phyloP scores from a whole-genome alignment of 1,140 invertebrate species.

The Eupeodes corollae region DNA sequence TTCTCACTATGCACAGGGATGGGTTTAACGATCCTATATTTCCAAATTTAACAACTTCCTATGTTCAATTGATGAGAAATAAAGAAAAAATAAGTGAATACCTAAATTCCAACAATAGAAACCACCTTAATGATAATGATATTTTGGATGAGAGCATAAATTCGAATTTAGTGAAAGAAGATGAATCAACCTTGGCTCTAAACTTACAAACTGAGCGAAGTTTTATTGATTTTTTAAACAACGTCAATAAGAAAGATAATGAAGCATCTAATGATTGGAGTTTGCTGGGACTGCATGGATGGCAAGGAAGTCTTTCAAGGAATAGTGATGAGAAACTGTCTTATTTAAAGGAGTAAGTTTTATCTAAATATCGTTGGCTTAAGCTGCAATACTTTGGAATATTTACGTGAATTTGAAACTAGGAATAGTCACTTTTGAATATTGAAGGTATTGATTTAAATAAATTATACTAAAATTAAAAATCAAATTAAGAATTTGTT shows the following conservation, averaged over 20 bases:
- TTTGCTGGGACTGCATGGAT: slow-evolving; percentile 22
- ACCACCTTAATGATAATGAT: slow-evolving; percentile 1
- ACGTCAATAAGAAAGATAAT: neutral
- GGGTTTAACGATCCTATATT: slow-evolving; percentile 26
- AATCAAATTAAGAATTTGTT: no score
- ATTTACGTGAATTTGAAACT: slow-evolving; percentile 5
- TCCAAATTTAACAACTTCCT: slow-evolving; percentile 19
- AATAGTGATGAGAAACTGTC: slow-evolving; percentile 14
- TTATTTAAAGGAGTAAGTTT: neutral
- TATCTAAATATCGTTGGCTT: slow-evolving; percentile 1
- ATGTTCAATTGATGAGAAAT: slow-evolving; percentile 2
- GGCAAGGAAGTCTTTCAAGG: slow-evolving; percentile 21
- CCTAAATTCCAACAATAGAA: slow-evolving; percentile 7
- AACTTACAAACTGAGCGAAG: slow-evolving; percentile 4
- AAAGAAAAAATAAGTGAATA: slow-evolving; percentile 4
- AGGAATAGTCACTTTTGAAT: slow-evolving; percentile 3
- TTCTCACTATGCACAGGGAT: slow-evolving; percentile 22
- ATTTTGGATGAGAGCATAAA: neutral
- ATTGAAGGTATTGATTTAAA: neutral
- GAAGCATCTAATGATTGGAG: slow-evolving; percentile 12
- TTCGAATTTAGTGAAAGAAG: neutral
- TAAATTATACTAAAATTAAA: no score
- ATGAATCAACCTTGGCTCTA: slow-evolving; percentile 1
- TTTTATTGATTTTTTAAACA: neutral
- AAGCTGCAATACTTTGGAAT: neutral